Conservation (phyloP, 2,113 vertebrate species). For the Sciurus niger region DNA sequence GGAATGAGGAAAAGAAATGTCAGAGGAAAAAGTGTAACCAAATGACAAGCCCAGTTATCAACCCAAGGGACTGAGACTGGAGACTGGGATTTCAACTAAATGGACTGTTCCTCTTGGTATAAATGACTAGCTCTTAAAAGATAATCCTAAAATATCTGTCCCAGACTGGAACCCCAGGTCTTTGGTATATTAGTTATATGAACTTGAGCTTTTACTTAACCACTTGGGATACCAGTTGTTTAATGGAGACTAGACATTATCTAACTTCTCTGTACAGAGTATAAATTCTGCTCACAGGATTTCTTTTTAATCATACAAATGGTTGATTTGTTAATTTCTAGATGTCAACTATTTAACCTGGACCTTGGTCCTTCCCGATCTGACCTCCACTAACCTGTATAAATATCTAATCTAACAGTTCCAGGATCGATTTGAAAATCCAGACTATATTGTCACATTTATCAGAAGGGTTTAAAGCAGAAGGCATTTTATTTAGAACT, state of each 20-base stretch:
- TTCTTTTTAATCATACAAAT: not conserved
- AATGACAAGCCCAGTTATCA: slow-evolving; percentile 65
- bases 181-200: not conserved
- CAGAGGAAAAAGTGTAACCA: slow-evolving; percentile 60
- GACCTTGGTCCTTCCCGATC: not conserved
- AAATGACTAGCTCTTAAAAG: slow-evolving; percentile 7
- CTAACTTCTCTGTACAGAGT: not conserved
- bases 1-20: slow-evolving; percentile 66
- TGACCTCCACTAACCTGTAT: not conserved
- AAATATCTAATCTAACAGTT: not conserved
- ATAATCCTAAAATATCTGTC: not conserved
- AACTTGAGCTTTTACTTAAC: not conserved
- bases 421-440: not conserved
- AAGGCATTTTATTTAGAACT: not conserved
- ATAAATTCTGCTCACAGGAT: not conserved
- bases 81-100: slow-evolving; percentile 16
- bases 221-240: not conserved
- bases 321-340: not conserved
- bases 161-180: not conserved
- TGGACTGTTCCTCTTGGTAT: not conserved
- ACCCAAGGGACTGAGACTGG: slow-evolving; percentile 1
- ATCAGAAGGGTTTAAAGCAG: not conserved
- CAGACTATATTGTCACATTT: not conserved
- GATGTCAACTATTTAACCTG: not conserved
- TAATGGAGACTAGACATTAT: not conserved